Evolutionary conservation across 2,888 invertebrate genomes (phyloP), one percentile per base, ranked within the genome.

Genomic region (Trissolcus japonicus): DNA sequence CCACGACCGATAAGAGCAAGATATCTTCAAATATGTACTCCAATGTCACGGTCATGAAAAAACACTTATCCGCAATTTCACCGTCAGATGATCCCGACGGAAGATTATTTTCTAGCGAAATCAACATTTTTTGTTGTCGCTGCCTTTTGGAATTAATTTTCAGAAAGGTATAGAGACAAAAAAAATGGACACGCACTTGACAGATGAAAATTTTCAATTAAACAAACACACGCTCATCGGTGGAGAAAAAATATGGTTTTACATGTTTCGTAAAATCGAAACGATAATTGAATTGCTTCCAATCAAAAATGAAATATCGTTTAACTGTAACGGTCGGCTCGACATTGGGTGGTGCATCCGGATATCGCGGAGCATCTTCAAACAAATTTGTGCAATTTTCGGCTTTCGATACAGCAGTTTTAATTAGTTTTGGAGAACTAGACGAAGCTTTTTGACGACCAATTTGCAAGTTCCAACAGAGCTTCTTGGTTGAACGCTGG

Each of bases 401-500:
- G 51, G 29, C 48, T 62, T 69, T 65, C 50, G 50, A 63, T 50
- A 48, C 53, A 51, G 14, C 43, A 50, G 61, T 67, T 60, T 62
- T 51, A 77, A 77, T 77, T 77, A 73, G 57, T 73, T 73, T 67
- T 73, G 16, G 55, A 50, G 66, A 68, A 68, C 56, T 61, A 71
- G 50, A 66, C 29, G 56, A 50, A 50, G 56, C 60, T 63, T 59
- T 63, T 6, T 71, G 80, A 81, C 78, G 81, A 79, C 79, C 82
- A 81, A 83, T 84, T 85, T 82, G 80, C 83, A 80, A 82, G 79
- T 82, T 83, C 79, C 55, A 35, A 73, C 68, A 80, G 11, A 76
- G 78, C 78, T 83, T 80, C 80, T 82, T 82, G 82, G 85, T 86
- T 85, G 84, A 83, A 81, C 83, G 83, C 79, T 82, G 83, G 80